Conservation (phyloP, 2,797 vertebrate genomes). For the Nothura maculosa region DNA sequence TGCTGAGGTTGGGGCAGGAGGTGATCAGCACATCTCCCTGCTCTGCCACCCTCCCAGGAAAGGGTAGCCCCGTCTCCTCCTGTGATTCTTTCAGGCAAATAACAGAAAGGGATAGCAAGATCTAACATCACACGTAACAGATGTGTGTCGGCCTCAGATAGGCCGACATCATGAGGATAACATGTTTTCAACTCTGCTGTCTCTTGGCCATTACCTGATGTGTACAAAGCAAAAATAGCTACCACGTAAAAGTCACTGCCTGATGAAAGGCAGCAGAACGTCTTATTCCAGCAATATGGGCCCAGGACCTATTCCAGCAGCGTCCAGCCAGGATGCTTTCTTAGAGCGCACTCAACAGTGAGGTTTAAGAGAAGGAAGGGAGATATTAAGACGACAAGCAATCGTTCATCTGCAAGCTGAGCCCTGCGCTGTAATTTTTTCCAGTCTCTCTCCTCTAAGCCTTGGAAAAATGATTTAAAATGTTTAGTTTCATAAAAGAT, state of each 20-base stretch:
- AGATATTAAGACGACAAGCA: constrained; percentile 56
- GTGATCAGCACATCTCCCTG: neutral
- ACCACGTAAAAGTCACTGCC: accelerated
- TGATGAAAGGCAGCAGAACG: neutral
- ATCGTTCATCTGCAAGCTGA: constrained; percentile 48
- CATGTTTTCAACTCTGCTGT: neutral
- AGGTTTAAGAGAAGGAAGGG: constrained; percentile 26
- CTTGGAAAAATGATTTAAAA: constrained; percentile 68
- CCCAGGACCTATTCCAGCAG: neutral
- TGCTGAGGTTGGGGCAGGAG: neutral
- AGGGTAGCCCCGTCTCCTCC: neutral
- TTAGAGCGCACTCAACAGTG: neutral
- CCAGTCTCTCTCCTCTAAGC: constrained; percentile 49
- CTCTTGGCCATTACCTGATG: neutral
- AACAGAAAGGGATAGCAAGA: neutral
- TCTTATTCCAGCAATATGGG: neutral
- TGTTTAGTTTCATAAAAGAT: constrained; percentile 61
- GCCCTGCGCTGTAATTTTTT: constrained; percentile 58
- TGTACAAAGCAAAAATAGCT: neutral
- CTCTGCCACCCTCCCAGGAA: neutral
- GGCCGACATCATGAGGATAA: neutral
- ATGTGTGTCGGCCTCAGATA: neutral
- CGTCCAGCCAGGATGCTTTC: neutral
- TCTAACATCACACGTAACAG: neutral
- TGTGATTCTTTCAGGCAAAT: neutral